A percentile compares a stretch with the other conserved stretches of the same genome.
These are phyloP conservation scores for Aricia agestis DNA, from an alignment of 1,140 invertebrate genomes.

Conservation along the genomic window DNA sequence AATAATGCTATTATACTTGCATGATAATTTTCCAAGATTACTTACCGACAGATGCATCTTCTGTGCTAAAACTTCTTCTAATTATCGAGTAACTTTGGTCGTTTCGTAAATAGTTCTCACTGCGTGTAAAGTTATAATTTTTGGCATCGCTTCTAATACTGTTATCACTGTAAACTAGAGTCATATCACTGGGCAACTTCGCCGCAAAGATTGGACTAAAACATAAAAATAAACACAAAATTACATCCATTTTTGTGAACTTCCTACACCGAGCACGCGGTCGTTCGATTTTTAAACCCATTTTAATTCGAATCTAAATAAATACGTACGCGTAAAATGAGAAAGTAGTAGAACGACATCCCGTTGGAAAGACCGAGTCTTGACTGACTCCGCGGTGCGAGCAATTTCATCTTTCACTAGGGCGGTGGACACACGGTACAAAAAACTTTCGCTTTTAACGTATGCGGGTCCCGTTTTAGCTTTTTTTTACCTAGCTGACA, in stretches of 20 bases:
- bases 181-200: conserved; percentile 39
- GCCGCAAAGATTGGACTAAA: conserved; percentile 47
- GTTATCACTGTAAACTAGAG: conserved; percentile 30
- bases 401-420: conserved; percentile 16
- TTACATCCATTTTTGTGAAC: conserved; percentile 41
- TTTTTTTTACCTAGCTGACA: conserved; percentile 30
- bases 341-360: conserved; percentile 6
- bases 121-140: conserved; percentile 27
- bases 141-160: conserved; percentile 26
- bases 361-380: not conserved
- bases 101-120: conserved; percentile 21
- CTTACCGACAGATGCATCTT: conserved; percentile 29
- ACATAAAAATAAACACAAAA: conserved; percentile 60
- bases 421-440: not conserved
- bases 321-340: conserved; percentile 21
- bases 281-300: conserved; percentile 46
- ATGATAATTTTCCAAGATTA: no score
- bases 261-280: not conserved
- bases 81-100: conserved; percentile 26
- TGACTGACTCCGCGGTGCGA: not conserved
- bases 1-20: not conserved
- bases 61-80: conserved; percentile 4
- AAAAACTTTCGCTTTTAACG: conserved; percentile 24
- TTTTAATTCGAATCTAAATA: conserved; percentile 22
- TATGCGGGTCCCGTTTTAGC: conserved; percentile 38